These are phyloP conservation scores for Sarotherodon lohbergeri DNA, from an alignment of 2,113 vertebrate genomes.

Conservation along the genomic window DNA sequence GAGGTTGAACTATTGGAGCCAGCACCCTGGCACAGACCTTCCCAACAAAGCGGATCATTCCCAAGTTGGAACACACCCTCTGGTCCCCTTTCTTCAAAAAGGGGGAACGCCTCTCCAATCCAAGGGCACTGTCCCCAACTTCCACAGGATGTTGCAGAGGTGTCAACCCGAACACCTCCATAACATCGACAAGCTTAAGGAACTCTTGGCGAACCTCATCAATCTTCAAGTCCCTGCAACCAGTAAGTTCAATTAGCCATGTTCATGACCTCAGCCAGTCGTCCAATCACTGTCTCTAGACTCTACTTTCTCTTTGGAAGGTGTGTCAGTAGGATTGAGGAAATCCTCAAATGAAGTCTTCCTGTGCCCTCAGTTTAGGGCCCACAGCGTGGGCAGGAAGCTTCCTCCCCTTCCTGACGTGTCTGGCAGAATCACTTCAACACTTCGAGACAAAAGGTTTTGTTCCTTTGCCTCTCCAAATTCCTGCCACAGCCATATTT, in stretches of 20 bases:
- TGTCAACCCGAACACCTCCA: too few relatives aligned
- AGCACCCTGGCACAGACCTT: neutral
- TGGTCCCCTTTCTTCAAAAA: accelerated
- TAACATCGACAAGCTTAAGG: too few relatives aligned
- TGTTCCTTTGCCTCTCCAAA: neutral
- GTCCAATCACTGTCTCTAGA: too few relatives aligned
- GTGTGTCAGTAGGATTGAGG: too few relatives aligned
- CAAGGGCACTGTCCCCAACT: neutral
- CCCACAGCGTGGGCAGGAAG: accelerated
- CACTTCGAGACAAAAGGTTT: neutral
- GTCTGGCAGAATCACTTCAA: neutral
- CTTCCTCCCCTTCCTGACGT: neutral
- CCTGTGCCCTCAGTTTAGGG: too few relatives aligned
- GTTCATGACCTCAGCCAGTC: too few relatives aligned
- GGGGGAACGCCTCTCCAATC: accelerated
- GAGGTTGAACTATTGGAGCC: neutral
- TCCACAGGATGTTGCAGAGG: too few relatives aligned
- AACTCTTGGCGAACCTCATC: too few relatives aligned
- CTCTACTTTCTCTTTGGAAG: too few relatives aligned
- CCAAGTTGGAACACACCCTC: neutral
- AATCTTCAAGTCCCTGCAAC: too few relatives aligned
- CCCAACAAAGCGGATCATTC: accelerated
- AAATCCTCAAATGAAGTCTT: too few relatives aligned
- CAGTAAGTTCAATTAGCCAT: too few relatives aligned
- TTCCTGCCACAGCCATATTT: accelerated